Percentiles rank a stretch among this genome's conserved stretches.
Evolutionary conservation across 2,888 invertebrate species (phyloP).

Genomic region (Napeogenes sylphis): DNA sequence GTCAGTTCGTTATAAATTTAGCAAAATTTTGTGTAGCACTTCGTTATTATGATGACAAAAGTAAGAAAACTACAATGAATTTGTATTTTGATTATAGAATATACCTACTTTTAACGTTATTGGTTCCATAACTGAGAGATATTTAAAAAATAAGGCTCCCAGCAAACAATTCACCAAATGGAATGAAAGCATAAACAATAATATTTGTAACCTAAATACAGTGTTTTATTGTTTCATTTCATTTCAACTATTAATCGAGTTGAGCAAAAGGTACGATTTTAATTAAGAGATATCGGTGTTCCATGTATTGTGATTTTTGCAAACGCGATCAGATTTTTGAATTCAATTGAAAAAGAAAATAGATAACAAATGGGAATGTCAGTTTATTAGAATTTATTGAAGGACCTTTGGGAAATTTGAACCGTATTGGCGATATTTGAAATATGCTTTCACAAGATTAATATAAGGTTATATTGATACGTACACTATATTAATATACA

Average conservation of each 20-base stretch:
- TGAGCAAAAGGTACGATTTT: conserved; percentile 64
- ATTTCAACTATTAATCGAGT: conserved; percentile 15
- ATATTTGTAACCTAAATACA: conserved; percentile 12
- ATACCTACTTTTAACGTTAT: no score
- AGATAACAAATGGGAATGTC: conserved; percentile 55
- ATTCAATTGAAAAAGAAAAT: conserved; percentile 66
- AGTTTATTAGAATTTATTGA: neutral
- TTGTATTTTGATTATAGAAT: no score
- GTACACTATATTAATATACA: no score
- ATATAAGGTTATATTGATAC: no score
- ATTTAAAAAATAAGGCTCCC: neutral
- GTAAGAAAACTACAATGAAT: no score
- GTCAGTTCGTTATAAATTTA: conserved; percentile 53
- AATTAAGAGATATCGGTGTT: conserved; percentile 66
- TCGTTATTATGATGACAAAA: neutral
- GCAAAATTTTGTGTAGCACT: conserved; percentile 20
- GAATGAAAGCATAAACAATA: conserved; percentile 33
- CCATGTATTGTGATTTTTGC: conserved; percentile 59
- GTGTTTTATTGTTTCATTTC: conserved; percentile 7
- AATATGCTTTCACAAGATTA: no score
- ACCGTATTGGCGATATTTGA: no score
- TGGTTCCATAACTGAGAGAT: neutral
- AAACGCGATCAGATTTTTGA: conserved; percentile 64
- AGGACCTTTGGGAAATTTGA: neutral
- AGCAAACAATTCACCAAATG: neutral